Percentiles rank a stretch among this genome's conserved stretches.
These are phyloP conservation scores for Diarsia mendica DNA, from an alignment of 2,888 invertebrate species.

Conservation along the genomic window DNA sequence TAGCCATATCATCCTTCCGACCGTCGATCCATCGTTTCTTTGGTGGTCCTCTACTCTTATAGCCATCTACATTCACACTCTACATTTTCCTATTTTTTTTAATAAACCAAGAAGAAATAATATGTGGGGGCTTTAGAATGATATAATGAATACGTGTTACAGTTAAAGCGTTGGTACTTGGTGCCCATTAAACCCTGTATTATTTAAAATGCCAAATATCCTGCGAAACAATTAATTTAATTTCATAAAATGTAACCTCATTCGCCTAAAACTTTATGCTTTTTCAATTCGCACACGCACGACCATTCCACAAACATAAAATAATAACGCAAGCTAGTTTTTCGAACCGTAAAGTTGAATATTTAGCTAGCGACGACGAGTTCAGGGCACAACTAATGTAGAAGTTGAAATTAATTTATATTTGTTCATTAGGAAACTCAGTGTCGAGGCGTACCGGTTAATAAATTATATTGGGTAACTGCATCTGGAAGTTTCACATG, in stretches of 20 bases:
- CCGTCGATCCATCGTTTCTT: too few relatives aligned
- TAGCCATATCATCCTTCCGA: too few relatives aligned
- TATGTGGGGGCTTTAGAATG: too few relatives aligned
- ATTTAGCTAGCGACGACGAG: constrained; percentile 39
- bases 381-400: constrained; percentile 31
- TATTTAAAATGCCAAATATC: background rate
- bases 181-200: too few relatives aligned
- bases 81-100: too few relatives aligned
- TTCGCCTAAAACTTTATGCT: background rate
- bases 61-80: too few relatives aligned
- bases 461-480: constrained; percentile 4
- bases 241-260: background rate
- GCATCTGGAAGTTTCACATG: background rate
- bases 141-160: too few relatives aligned
- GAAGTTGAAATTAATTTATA: constrained; percentile 51
- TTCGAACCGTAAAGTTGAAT: constrained; percentile 24
- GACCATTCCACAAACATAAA: background rate
- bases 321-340: constrained; percentile 9
- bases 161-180: too few relatives aligned
- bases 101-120: too few relatives aligned
- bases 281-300: background rate
- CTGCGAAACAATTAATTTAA: background rate
- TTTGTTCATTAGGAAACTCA: constrained; percentile 48
- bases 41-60: too few relatives aligned
- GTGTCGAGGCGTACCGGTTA: background rate